A percentile compares a stretch with the other conserved stretches of the same genome.
phyloP scores from a whole-genome alignment of 2,113 vertebrate genomes.

The Grallaria varia region DNA sequence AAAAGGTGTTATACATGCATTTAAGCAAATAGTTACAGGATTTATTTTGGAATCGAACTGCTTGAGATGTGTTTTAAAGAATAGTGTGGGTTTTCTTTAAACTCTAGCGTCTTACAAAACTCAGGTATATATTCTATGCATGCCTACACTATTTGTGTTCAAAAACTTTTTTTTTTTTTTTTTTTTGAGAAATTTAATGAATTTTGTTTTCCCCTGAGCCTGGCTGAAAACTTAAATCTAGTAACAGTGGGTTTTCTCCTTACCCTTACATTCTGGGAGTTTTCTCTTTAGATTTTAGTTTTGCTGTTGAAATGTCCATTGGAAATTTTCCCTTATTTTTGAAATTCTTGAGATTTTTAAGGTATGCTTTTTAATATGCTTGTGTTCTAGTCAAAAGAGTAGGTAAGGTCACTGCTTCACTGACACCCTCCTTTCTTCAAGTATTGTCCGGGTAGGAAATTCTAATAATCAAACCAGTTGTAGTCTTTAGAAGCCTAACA shows the following conservation, averaged over 20 bases:
- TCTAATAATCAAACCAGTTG: background rate
- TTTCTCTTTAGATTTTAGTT: background rate
- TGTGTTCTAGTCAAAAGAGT: background rate
- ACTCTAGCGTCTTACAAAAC: background rate
- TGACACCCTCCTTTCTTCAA: background rate
- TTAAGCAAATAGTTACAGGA: background rate
- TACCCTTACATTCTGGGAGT: background rate
- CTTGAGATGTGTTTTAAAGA: background rate
- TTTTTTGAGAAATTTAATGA: background rate
- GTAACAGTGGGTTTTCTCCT: background rate
- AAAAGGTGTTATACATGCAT: background rate
- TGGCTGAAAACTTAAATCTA: background rate
- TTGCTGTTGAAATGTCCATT: background rate
- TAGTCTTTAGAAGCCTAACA: background rate
- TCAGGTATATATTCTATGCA: background rate
- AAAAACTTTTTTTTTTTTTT: background rate
- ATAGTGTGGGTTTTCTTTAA: background rate
- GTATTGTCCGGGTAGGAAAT: background rate
- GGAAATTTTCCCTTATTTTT: background rate
- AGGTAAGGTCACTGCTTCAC: background rate
- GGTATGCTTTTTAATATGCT: background rate
- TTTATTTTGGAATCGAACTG: background rate
- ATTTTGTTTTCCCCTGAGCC: background rate
- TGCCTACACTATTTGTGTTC: background rate
- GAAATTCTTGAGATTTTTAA: background rate